Evolutionary conservation across 1,140 invertebrate species (phyloP).

Genomic region (Patella vulgata): DNA sequence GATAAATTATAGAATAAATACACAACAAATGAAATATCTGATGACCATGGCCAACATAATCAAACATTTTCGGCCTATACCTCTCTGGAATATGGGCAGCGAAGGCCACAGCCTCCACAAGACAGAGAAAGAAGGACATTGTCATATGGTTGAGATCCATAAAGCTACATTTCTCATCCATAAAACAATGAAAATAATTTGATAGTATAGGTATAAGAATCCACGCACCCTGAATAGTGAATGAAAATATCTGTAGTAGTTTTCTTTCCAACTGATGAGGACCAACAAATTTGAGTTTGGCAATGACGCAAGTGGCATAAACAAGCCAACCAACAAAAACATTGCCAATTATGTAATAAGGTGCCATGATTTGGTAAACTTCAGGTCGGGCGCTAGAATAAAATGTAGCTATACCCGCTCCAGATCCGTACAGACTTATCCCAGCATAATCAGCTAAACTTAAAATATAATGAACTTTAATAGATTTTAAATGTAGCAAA

Average conservation of each 20-base stretch:
- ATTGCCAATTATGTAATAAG: slow-evolving; percentile 38
- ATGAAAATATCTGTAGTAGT: slow-evolving; percentile 35
- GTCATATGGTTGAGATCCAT: slow-evolving; percentile 40
- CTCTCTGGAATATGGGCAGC: slow-evolving; percentile 65
- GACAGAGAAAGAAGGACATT: slow-evolving; percentile 33
- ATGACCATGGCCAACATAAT: slow-evolving; percentile 68
- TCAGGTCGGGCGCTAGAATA: slow-evolving; percentile 37
- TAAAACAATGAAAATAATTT: slow-evolving; percentile 38
- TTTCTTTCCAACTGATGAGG: slow-evolving; percentile 42
- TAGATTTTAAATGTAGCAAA: slow-evolving; percentile 54
- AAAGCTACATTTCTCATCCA: slow-evolving; percentile 30
- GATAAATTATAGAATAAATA: too few relatives aligned
- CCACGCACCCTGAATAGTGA: slow-evolving; percentile 35
- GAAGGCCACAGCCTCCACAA: slow-evolving; percentile 58
- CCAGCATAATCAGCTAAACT: slow-evolving; percentile 60
- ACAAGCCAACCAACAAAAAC: slow-evolving; percentile 39
- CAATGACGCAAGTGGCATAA: slow-evolving; percentile 40
- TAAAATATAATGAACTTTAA: slow-evolving; percentile 50
- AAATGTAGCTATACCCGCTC: slow-evolving; percentile 42
- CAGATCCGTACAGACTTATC: slow-evolving; percentile 51
- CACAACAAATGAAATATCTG: slow-evolving; percentile 65
- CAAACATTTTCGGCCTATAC: slow-evolving; percentile 65
- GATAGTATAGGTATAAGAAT: slow-evolving; percentile 34
- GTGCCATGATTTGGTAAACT: slow-evolving; percentile 25
- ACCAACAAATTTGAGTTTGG: slow-evolving; percentile 40